These are phyloP conservation scores for Sepiola atlantica DNA, from an alignment of 2,888 invertebrate genomes.

Conservation along the genomic window DNA sequence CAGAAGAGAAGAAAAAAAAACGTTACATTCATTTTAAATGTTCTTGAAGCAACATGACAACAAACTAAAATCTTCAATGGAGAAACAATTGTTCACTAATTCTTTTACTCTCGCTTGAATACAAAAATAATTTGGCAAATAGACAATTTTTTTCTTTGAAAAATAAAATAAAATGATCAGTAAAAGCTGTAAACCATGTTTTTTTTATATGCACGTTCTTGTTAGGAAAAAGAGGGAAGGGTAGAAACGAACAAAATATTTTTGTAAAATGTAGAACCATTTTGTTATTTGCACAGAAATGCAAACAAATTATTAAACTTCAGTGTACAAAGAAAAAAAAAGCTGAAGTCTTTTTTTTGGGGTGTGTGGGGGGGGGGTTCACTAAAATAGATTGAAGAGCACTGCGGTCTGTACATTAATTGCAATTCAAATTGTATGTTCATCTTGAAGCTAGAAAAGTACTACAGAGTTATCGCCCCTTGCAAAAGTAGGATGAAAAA, in stretches of 20 bases:
- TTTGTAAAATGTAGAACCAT: neutral
- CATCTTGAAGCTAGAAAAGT: neutral
- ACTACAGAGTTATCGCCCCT: neutral
- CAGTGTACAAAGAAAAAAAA: neutral
- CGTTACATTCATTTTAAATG: neutral
- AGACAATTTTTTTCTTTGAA: neutral
- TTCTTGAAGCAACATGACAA: constrained; percentile 6
- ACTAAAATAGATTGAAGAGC: neutral
- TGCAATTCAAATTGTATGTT: neutral
- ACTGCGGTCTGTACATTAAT: neutral
- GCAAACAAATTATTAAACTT: neutral
- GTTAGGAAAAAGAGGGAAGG: neutral
- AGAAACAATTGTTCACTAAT: neutral
- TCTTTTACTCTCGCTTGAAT: neutral
- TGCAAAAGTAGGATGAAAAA: neutral
- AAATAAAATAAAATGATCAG: neutral
- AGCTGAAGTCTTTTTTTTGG: neutral
- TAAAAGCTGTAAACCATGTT: neutral
- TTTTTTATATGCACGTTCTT: neutral
- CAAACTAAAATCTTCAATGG: neutral
- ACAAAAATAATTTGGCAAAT: constrained; percentile 20
- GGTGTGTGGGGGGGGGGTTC: too few relatives aligned
- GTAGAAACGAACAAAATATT: neutral
- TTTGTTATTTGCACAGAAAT: neutral
- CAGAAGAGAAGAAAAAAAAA: neutral